Evolutionary conservation across 1,140 invertebrate genomes (phyloP).

Genomic region (Aphelenchoides fujianensis): DNA sequence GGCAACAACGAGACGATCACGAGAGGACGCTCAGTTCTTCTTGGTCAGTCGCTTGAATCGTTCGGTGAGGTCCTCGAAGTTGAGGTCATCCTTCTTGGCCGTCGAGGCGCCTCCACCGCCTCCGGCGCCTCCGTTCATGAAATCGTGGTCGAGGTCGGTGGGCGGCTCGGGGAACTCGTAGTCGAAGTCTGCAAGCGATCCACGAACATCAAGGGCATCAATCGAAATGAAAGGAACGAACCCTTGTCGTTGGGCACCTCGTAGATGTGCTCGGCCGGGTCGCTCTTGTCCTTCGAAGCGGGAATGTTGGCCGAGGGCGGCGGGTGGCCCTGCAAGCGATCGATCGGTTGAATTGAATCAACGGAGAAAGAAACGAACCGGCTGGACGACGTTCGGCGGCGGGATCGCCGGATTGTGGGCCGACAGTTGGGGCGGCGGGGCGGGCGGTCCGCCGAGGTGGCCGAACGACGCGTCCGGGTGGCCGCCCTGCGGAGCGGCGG

Average conservation of each 20-base stretch:
- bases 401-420: conserved; percentile 15
- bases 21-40: too few species aligned
- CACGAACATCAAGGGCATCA: too few species aligned
- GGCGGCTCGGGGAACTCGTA: conserved; percentile 56
- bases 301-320: background rate
- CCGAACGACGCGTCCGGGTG: background rate
- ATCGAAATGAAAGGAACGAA: too few species aligned
- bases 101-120: too few species aligned
- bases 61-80: conserved; percentile 39
- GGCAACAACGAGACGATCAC: too few species aligned
- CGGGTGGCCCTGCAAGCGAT: background rate
- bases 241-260: conserved; percentile 38
- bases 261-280: conserved; percentile 46
- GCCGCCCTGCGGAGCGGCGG: conserved; percentile 2
- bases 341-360: background rate
- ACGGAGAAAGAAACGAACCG: background rate
- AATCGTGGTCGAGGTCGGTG: conserved; percentile 19
- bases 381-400: background rate
- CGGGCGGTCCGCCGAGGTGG: conserved; percentile 6
- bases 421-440: conserved; percentile 10
- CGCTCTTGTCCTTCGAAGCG: background rate
- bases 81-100: conserved; percentile 29
- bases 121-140: background rate
- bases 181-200: conserved; percentile 37
- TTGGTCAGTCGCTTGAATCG: conserved; percentile 45